These are phyloP conservation scores for Arvicanthis niloticus DNA, from an alignment of 2,113 vertebrate genomes.

Conservation along the genomic window DNA sequence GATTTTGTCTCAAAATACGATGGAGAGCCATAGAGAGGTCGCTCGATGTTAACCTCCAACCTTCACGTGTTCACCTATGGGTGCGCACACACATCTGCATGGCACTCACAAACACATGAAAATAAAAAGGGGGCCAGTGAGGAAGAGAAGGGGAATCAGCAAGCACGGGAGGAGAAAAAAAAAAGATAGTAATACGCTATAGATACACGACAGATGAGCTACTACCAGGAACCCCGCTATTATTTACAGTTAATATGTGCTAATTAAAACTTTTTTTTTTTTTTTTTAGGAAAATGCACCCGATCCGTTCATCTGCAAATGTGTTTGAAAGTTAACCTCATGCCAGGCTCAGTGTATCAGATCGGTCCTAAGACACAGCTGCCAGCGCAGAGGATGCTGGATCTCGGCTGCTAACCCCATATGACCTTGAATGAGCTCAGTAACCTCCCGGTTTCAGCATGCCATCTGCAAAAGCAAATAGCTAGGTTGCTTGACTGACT, in stretches of 20 bases:
- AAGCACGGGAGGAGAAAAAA: neutral
- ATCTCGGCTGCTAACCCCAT: neutral
- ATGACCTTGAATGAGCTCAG: neutral
- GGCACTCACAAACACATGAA: too few species aligned
- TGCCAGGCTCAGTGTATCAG: neutral
- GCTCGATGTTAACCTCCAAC: neutral
- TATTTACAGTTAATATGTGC: neutral
- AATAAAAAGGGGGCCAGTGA: neutral
- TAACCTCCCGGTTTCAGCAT: neutral
- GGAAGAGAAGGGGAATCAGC: neutral
- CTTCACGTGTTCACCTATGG: neutral
- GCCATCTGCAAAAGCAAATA: constrained; percentile 27
- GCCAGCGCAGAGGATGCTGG: neutral
- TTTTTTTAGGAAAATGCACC: neutral
- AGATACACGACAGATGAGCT: neutral
- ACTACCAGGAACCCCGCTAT: neutral
- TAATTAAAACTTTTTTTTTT: neutral
- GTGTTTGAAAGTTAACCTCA: neutral
- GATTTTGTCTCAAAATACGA: neutral
- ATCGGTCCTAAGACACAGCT: neutral
- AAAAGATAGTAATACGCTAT: neutral
- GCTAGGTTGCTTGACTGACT: neutral
- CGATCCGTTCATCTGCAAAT: neutral
- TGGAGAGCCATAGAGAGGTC: neutral
- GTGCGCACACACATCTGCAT: neutral